phyloP scores from a whole-genome alignment of 2,888 invertebrate species.

The Sclerodermus sp. region DNA sequence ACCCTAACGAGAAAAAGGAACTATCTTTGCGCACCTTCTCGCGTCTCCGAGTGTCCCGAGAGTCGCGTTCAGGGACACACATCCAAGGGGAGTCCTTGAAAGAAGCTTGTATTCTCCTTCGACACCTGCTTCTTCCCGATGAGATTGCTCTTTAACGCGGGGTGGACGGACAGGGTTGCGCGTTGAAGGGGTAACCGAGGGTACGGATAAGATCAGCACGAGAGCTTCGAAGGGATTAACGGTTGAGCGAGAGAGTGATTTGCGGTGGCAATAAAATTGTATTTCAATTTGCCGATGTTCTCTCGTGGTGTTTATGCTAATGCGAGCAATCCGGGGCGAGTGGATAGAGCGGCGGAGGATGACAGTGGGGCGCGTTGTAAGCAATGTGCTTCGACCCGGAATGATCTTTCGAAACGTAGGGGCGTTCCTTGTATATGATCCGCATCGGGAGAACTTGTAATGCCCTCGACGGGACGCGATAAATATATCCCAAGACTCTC shows the following conservation, averaged over 20 bases:
- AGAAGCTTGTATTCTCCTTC: too few species aligned
- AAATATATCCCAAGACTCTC: constrained; percentile 19
- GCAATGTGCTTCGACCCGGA: constrained; percentile 34
- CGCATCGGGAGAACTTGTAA: constrained; percentile 26
- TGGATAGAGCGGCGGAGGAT: constrained; percentile 16
- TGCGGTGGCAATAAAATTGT: constrained; percentile 15
- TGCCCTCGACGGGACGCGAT: constrained; percentile 25
- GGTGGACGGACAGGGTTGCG: too few species aligned
- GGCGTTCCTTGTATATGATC: constrained; percentile 34
- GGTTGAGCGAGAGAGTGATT: not conserved
- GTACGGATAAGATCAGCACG: too few species aligned
- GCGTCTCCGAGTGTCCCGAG: too few species aligned
- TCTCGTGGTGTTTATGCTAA: constrained; percentile 30
- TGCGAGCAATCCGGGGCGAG: constrained; percentile 31
- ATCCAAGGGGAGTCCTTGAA: too few species aligned
- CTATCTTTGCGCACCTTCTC: too few species aligned
- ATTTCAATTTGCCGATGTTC: constrained; percentile 26
- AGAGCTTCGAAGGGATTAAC: too few species aligned
- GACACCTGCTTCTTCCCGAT: too few species aligned
- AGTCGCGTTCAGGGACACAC: too few species aligned
- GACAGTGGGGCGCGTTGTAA: constrained; percentile 17
- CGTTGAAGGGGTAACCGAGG: too few species aligned
- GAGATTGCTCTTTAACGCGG: too few species aligned
- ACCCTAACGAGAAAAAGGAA: too few species aligned
- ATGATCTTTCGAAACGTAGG: constrained; percentile 32